Base-by-base conservation (phyloP, 2,797 vertebrate species). In the Rallus crepitans region DNA sequence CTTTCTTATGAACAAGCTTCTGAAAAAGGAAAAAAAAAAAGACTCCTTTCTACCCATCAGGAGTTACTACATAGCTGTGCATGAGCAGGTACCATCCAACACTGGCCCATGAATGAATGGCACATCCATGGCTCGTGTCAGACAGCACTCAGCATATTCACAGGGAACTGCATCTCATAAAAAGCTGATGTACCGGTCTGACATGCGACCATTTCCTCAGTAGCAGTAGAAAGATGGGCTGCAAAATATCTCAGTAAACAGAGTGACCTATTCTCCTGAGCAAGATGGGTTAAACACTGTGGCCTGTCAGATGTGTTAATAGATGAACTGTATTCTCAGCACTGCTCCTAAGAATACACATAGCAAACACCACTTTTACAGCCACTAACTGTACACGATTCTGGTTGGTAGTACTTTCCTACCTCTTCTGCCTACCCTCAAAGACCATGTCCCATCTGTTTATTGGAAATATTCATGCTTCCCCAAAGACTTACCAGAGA, bases 321-420 rank as follows among this genome's bases (percentile, higher is more conserved):
- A 84, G 55, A 66, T 52, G 21, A 88, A 55, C 17, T 89, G 13
- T 73, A 59, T 86, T 87, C 69, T 93, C 82, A 69, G 30, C 1
- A 11, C 35, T 78, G 60, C 52, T 87, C 57, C 59, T 71, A 78
- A 73, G 71, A 90, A 72, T 70, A 53, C 8, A 6, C 42, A 70
- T 60, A 95, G 28, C 35, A 93, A 91, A 86, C 69, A 30, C 57
- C 83, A 82, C 50, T 94, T 89, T 87, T 77, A 39, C 15, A 94
- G 47, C 40, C 47, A 28, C 28, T 88, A 87, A 94, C 6, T 80
- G 53, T 73, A 80, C 37, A 39, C 27, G 53, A 47, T 37, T 87
- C 13, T 30, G 23, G 59, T 57, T 90, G 37, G 72, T 28, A 85
- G 50, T 45, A 72, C 50, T 93, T 91, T 76, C 23, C 15, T 77